These are phyloP conservation scores for Picathartes gymnocephalus DNA, from an alignment of 2,113 vertebrate species.

Conservation along the genomic window DNA sequence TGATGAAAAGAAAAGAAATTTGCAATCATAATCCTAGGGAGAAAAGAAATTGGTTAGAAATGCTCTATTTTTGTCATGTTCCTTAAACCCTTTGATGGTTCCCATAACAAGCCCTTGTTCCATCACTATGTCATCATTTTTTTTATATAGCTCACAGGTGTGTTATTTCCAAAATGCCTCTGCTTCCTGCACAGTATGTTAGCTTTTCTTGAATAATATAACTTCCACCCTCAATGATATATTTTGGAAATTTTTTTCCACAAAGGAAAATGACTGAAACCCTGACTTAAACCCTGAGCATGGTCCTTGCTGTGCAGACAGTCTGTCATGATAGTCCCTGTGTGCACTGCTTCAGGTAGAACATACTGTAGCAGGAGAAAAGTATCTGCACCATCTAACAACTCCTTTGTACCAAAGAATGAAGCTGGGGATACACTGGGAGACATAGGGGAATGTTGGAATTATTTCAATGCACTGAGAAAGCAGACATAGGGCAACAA, in stretches of 20 bases:
- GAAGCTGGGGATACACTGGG: rapidly evolving
- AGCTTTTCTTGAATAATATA: not conserved
- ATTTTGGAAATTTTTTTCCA: not conserved
- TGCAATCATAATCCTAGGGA: not conserved
- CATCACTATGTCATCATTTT: not conserved
- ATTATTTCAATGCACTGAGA: not conserved
- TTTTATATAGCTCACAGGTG: not conserved
- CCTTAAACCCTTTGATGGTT: conserved; percentile 34
- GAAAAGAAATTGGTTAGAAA: not conserved
- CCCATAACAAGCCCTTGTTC: conserved; percentile 22
- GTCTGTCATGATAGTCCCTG: not conserved
- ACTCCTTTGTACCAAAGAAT: not conserved
- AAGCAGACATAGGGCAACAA: not conserved
- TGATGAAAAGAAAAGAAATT: not conserved
- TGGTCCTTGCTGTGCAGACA: not conserved
- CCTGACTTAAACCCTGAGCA: not conserved
- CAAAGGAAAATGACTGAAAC: not conserved
- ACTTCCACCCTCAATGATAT: not conserved
- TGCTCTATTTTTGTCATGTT: conserved; percentile 19
- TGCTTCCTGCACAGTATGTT: not conserved
- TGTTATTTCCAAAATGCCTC: not conserved
- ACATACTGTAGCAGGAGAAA: not conserved
- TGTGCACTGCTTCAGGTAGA: not conserved
- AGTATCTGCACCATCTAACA: not conserved
- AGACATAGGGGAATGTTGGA: not conserved